These are phyloP conservation scores for Danio aesculapii DNA, from an alignment of 2,797 vertebrate genomes.

Conservation along the genomic window DNA sequence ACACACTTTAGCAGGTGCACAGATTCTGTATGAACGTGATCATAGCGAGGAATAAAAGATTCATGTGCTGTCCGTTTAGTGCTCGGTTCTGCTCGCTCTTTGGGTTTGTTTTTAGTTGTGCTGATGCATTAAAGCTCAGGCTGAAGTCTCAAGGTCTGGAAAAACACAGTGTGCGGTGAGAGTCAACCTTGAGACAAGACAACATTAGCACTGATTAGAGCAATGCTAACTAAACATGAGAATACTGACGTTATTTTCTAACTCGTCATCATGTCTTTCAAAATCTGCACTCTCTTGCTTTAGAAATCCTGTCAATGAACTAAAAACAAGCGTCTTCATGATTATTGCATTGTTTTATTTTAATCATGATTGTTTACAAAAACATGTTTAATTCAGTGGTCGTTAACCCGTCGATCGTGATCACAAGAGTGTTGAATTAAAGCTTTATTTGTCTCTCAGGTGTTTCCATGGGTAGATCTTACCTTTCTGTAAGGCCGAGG, in stretches of 20 bases:
- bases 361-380: too few relatives aligned
- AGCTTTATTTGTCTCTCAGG: too few relatives aligned
- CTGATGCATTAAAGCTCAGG: background rate
- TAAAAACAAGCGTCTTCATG: background rate
- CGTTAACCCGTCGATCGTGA: too few relatives aligned
- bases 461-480: too few relatives aligned
- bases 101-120: background rate
- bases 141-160: conserved; percentile 18
- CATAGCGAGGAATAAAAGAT: background rate
- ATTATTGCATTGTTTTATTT: too few relatives aligned
- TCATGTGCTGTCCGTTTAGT: background rate
- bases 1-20: background rate
- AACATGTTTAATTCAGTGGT: too few relatives aligned
- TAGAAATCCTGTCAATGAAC: background rate
- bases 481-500: too few relatives aligned
- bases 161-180: conserved; percentile 1
- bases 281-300: background rate
- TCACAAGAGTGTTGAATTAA: too few relatives aligned
- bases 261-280: background rate
- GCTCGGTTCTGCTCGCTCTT: background rate
- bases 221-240: background rate
- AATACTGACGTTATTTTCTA: background rate
- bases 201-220: background rate
- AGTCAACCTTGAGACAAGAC: background rate
- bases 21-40: background rate